phyloP scores from a whole-genome alignment of 2,113 vertebrate genomes.

The Oreotrochilus melanogaster region DNA sequence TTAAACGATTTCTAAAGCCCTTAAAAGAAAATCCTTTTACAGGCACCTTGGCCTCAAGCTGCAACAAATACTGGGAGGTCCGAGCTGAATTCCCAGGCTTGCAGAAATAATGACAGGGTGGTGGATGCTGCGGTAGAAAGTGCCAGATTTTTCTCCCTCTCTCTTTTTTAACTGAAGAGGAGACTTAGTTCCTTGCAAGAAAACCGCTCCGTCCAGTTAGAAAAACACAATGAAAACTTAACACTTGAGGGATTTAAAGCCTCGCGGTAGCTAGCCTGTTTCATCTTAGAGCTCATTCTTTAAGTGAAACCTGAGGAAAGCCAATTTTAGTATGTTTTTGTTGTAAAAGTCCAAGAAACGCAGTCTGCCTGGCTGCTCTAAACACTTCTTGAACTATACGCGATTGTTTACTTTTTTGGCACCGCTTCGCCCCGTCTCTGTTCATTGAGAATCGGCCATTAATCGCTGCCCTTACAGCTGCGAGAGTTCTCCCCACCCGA shows the following conservation, averaged over 20 bases:
- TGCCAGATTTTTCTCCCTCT: conserved; percentile 74
- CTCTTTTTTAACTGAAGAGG: conserved; percentile 64
- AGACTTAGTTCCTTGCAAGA: conserved; percentile 69
- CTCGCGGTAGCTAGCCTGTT: background rate
- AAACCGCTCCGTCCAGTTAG: conserved; percentile 69
- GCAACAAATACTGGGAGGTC: conserved; percentile 87
- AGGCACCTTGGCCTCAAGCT: conserved; percentile 84
- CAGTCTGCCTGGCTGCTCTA: background rate
- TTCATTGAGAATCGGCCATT: conserved; percentile 37
- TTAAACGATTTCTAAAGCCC: conserved; percentile 72
- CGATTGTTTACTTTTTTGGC: conserved; percentile 55
- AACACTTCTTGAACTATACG: background rate
- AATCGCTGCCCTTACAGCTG: background rate
- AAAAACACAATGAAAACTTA: conserved; percentile 78
- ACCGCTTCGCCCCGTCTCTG: background rate
- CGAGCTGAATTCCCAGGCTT: conserved; percentile 79
- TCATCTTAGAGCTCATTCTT: conserved; percentile 43
- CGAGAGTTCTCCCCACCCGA: background rate
- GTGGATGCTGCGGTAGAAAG: conserved; percentile 75
- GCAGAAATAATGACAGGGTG: conserved; percentile 84
- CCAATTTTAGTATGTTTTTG: background rate
- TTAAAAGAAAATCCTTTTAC: conserved; percentile 82
- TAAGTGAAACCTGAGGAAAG: conserved; percentile 19
- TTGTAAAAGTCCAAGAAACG: background rate
- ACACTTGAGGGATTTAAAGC: conserved; percentile 52